Conservation (phyloP, 2,888 invertebrate species). For the Lycaena phlaeas region DNA sequence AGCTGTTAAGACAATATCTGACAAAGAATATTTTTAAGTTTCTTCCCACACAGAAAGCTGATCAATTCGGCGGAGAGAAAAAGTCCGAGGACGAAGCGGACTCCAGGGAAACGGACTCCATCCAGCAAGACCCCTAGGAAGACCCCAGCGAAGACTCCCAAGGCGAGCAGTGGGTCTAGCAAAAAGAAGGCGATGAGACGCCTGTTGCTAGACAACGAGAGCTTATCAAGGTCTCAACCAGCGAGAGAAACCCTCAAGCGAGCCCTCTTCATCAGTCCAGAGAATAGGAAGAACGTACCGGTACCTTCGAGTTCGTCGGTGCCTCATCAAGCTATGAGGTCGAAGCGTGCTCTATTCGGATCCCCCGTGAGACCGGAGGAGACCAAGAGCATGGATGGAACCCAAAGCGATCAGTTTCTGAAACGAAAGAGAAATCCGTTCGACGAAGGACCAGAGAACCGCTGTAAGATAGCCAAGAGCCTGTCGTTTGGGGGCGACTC, state of each 20-base stretch:
- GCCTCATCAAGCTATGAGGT: conserved; percentile 65
- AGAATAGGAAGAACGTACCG: conserved; percentile 45
- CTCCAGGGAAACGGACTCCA: conserved; percentile 62
- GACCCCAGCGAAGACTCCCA: conserved; percentile 72
- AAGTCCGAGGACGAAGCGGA: conserved; percentile 64
- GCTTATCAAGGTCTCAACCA: conserved; percentile 42
- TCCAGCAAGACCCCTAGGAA: conserved; percentile 57
- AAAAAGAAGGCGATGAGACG: conserved; percentile 72
- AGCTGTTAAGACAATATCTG: no score
- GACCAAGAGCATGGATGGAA: conserved; percentile 51
- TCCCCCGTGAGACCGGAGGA: conserved; percentile 69
- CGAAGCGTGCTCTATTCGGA: conserved; percentile 77
- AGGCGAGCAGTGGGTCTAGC: conserved; percentile 73
- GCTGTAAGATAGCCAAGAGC: conserved; percentile 71
- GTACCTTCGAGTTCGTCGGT: conserved; percentile 46
- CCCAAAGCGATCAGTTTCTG: conserved; percentile 41
- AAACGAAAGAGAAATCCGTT: conserved; percentile 64
- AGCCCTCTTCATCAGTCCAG: conserved; percentile 83
- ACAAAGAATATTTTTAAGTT: conserved; percentile 40
- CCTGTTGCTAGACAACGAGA: conserved; percentile 53
- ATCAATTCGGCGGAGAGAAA: conserved; percentile 51
- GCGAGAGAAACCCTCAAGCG: conserved; percentile 77
- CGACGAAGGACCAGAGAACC: conserved; percentile 43
- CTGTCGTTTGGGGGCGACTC: conserved; percentile 71
- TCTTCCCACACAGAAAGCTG: conserved; percentile 66